Evolutionary conservation across 1,140 invertebrate species (phyloP).

Genomic region (Scylla paramamosain): DNA sequence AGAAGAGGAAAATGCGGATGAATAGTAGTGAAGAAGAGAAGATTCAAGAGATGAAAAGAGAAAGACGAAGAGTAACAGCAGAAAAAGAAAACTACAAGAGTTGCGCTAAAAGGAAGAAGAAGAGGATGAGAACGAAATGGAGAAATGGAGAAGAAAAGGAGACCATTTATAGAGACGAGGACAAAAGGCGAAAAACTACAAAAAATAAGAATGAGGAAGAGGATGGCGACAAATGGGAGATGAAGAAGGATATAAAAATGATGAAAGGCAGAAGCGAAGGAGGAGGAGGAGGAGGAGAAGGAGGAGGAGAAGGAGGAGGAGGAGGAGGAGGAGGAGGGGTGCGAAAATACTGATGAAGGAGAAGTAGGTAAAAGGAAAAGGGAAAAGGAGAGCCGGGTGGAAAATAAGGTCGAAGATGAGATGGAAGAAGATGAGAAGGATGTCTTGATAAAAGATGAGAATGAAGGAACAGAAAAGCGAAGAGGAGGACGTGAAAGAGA

Average conservation of each 20-base stretch:
- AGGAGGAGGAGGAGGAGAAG: background rate
- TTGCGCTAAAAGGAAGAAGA: no score
- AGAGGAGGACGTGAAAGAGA: background rate
- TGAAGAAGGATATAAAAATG: background rate
- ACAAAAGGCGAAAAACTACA: no score
- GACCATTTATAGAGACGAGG: background rate
- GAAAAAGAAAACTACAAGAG: no score
- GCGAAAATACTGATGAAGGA: background rate
- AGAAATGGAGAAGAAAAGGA: no score
- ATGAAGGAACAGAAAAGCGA: background rate
- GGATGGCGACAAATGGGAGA: no score
- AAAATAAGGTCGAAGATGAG: background rate
- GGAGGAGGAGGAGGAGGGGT: background rate
- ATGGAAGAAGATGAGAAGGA: background rate
- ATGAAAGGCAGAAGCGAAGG: no score
- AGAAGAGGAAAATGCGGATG: background rate
- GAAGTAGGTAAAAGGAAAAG: background rate
- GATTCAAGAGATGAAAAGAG: background rate
- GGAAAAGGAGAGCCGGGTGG: background rate
- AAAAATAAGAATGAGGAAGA: no score
- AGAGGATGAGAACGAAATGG: no score
- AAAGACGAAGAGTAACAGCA: background rate
- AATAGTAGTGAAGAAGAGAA: no score
- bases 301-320: background rate
- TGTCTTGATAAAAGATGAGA: background rate